These are phyloP conservation scores for Rhizomys pruinosus DNA, from an alignment of 2,113 vertebrate species.

Conservation along the genomic window DNA sequence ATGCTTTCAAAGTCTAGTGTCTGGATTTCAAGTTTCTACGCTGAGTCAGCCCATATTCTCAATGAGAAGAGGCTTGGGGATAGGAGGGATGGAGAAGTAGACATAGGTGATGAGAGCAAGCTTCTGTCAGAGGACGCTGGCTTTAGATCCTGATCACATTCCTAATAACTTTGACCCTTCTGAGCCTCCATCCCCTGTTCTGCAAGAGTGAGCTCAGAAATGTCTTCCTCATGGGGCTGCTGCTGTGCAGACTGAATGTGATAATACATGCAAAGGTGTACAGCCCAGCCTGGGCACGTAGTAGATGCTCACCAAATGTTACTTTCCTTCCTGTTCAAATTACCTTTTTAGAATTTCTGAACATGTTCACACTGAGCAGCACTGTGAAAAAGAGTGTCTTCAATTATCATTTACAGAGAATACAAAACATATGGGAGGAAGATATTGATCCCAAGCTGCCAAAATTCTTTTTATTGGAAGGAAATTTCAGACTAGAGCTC, in stretches of 20 bases:
- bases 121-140: not conserved
- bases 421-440: slow-evolving; percentile 67
- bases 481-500: slow-evolving; percentile 25
- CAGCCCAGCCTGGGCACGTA: not conserved
- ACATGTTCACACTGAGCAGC: not conserved
- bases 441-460: slow-evolving; percentile 70
- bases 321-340: slow-evolving; percentile 45
- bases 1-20: not conserved
- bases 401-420: slow-evolving; percentile 28
- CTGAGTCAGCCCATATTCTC: not conserved
- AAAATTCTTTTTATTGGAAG: slow-evolving; percentile 40
- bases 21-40: not conserved
- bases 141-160: not conserved
- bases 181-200: not conserved
- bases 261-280: not conserved
- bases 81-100: not conserved
- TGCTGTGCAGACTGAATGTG: not conserved
- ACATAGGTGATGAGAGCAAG: not conserved
- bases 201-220: not conserved
- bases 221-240: not conserved
- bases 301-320: not conserved
- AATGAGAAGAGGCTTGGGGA: not conserved
- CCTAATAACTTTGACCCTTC: not conserved
- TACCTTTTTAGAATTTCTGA: slow-evolving; percentile 52
- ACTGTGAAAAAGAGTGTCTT: slow-evolving; percentile 37